These are phyloP conservation scores for Cliona cf. orientalis DNA, from an alignment of 37 sponge, comb jelly and placozoan genomes.

Conservation along the genomic window DNA sequence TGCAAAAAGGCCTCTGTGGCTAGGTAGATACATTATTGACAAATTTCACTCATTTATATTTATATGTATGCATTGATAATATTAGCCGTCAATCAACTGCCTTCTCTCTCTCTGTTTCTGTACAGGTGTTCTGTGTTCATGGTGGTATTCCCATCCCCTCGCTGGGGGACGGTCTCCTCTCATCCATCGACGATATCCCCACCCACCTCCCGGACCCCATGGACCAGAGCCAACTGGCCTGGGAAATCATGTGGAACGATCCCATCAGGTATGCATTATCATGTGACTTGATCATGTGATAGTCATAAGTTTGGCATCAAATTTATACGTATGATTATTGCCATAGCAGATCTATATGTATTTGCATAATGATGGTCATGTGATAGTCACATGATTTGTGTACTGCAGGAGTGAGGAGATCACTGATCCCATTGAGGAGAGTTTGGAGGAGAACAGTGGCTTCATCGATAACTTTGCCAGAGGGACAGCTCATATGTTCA, in stretches of 20 bases:
- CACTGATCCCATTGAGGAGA: conserved; percentile 35
- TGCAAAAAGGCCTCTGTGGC: background rate
- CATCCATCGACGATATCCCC: conserved; percentile 83
- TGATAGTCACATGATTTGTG: conserved; percentile 1
- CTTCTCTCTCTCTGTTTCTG: too few species aligned
- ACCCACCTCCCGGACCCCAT: conserved; percentile 75
- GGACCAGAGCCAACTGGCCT: conserved; percentile 79
- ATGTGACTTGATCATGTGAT: too few species aligned
- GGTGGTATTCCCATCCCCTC: conserved; percentile 82
- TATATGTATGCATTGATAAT: conserved; percentile 2
- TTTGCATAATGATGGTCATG: background rate
- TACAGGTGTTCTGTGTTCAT: conserved; percentile 95
- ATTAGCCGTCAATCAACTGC: background rate
- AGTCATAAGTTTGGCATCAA: too few species aligned
- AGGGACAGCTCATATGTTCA: conserved; percentile 92
- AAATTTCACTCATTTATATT: background rate
- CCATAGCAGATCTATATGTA: background rate
- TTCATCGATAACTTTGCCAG: conserved; percentile 84
- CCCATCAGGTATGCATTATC: conserved; percentile 80
- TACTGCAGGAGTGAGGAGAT: conserved; percentile 63
- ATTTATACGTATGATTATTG: too few species aligned
- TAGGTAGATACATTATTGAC: background rate
- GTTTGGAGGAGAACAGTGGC: conserved; percentile 62
- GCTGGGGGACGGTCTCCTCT: conserved; percentile 64
- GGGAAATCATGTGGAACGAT: conserved; percentile 98